Conservation (phyloP, 2,113 vertebrate genomes). For the Gallinago paraguaiae region DNA sequence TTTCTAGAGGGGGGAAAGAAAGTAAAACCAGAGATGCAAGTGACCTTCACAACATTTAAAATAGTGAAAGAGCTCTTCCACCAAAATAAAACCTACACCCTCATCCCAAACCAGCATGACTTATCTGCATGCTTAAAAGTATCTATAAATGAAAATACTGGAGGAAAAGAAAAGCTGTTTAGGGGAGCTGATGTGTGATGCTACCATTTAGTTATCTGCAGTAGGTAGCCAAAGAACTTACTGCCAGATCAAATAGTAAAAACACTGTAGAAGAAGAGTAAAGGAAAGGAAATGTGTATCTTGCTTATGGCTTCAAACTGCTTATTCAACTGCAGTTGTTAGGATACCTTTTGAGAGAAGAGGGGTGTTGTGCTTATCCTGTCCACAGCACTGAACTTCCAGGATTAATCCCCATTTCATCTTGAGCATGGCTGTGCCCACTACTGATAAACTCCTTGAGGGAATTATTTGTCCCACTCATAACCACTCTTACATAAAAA, state of each 20-base stretch:
- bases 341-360: background rate
- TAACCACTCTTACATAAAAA: background rate
- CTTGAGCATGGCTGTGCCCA: background rate
- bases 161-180: background rate
- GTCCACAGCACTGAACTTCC: background rate
- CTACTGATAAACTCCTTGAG: background rate
- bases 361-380: background rate
- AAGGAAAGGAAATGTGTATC: background rate
- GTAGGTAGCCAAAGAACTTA: background rate
- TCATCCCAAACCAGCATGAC: background rate
- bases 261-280: background rate
- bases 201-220: background rate
- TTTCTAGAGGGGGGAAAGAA: conserved; percentile 74
- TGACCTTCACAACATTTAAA: background rate
- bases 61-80: background rate
- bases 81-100: background rate
- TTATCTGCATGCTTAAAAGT: background rate
- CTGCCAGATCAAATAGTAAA: background rate
- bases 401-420: background rate
- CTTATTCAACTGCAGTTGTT: background rate
- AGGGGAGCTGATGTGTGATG: accelerated
- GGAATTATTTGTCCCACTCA: background rate
- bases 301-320: background rate
- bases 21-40: background rate
- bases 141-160: accelerated